phyloP scores from a whole-genome alignment of 1,140 invertebrate species.

The Drosophila insularis region DNA sequence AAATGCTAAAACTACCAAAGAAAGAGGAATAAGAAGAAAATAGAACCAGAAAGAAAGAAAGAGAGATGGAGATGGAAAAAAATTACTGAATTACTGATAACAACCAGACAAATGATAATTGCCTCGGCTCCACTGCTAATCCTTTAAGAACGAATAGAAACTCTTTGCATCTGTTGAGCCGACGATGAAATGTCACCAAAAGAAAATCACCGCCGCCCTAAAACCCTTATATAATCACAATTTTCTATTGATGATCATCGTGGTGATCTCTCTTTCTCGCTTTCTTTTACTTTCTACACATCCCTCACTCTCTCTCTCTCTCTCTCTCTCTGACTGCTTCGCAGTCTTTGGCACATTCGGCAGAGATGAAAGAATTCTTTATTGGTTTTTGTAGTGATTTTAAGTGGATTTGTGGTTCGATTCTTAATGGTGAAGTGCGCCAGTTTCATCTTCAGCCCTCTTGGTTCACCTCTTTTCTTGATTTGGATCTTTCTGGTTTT shows the following conservation, averaged over 20 bases:
- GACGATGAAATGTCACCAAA: slow-evolving; percentile 60
- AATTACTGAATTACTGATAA: slow-evolving; percentile 51
- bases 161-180: slow-evolving; percentile 9
- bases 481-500: slow-evolving; percentile 19
- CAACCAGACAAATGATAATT: slow-evolving; percentile 76
- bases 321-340: slow-evolving; percentile 3
- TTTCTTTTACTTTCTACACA: slow-evolving; percentile 14
- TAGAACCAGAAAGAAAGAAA: neutral
- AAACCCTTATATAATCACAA: slow-evolving; percentile 52
- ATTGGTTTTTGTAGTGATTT: slow-evolving; percentile 80
- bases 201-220: slow-evolving; percentile 66
- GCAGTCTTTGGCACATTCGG: slow-evolving; percentile 48
- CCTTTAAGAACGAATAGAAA: slow-evolving; percentile 33
- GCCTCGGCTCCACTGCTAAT: slow-evolving; percentile 68
- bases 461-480: slow-evolving; percentile 11
- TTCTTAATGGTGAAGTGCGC: slow-evolving; percentile 78
- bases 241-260: slow-evolving; percentile 69
- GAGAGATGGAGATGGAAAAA: slow-evolving; percentile 2
- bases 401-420: slow-evolving; percentile 81
- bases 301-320: neutral
- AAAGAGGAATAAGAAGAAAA: slow-evolving; percentile 15
- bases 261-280: slow-evolving; percentile 23
- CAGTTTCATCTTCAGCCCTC: slow-evolving; percentile 31
- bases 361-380: slow-evolving; percentile 75
- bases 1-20: slow-evolving; percentile 43